Conservation (phyloP, 2,888 invertebrate genomes). For the Agonopterix alstromeriana region DNA sequence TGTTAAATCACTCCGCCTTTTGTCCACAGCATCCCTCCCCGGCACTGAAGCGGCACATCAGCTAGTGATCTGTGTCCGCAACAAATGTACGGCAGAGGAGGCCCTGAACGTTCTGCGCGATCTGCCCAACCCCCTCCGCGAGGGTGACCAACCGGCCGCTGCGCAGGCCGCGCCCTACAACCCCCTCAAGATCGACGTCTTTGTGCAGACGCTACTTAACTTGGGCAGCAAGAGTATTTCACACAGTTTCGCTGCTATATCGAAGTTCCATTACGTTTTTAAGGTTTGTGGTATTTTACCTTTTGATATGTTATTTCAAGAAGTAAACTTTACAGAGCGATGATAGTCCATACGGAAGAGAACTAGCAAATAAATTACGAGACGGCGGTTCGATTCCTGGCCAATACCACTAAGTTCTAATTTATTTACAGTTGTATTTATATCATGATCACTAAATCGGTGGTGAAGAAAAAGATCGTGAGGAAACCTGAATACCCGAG, state of each 20-base stretch:
- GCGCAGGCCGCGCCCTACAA: constrained; percentile 86
- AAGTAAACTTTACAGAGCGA: no score
- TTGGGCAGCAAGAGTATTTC: constrained; percentile 98
- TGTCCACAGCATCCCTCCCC: constrained; percentile 80
- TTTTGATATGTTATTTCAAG: neutral
- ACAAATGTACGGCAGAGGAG: constrained; percentile 94
- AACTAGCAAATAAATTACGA: no score
- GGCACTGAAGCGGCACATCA: constrained; percentile 91
- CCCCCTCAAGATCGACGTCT: constrained; percentile 96
- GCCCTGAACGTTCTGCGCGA: constrained; percentile 91
- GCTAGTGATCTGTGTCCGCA: constrained; percentile 89
- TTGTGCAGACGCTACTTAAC: constrained; percentile 95
- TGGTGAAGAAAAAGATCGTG: no score
- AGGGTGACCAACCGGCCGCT: constrained; percentile 79
- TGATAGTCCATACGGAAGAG: no score
- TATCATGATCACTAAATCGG: no score
- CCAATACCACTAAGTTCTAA: no score
- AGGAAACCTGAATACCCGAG: no score
- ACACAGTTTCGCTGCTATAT: constrained; percentile 98
- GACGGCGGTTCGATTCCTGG: no score
- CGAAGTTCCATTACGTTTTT: constrained; percentile 95
- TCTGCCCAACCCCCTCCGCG: constrained; percentile 87
- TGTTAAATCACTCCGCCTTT: no score
- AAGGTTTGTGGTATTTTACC: constrained; percentile 78
- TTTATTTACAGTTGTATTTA: no score